These are phyloP conservation scores for Drosophila lacicola DNA, from an alignment of 2,888 invertebrate species.

Conservation along the genomic window DNA sequence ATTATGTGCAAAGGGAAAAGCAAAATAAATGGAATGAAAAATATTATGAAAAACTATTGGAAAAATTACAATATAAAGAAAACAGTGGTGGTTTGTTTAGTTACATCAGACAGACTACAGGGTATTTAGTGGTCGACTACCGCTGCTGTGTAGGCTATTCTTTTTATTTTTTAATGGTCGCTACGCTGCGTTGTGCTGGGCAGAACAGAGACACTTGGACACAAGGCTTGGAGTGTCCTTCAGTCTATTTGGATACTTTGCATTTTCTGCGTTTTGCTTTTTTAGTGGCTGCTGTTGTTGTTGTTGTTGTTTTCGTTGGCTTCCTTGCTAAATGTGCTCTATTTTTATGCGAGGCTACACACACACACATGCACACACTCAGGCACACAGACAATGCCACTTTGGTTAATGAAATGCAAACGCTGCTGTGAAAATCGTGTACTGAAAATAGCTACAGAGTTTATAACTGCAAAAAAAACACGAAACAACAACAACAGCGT, in stretches of 20 bases:
- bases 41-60: no score
- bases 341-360: conserved; percentile 59
- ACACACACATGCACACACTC: conserved; percentile 38
- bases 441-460: conserved; percentile 58
- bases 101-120: background rate
- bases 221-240: conserved; percentile 74
- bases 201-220: conserved; percentile 64
- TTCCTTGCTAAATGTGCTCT: conserved; percentile 68
- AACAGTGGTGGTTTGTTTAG: background rate
- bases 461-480: conserved; percentile 9
- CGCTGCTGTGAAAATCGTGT: conserved; percentile 50
- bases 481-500: conserved; percentile 22
- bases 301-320: conserved; percentile 44
- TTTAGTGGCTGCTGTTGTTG: conserved; percentile 28
- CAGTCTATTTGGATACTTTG: conserved; percentile 81
- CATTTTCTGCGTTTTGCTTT: conserved; percentile 64
- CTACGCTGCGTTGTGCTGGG: conserved; percentile 11
- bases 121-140: conserved; percentile 19
- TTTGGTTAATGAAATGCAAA: conserved; percentile 81
- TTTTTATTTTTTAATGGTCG: conserved; percentile 5
- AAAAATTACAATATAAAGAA: background rate
- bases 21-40: no score
- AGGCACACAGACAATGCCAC: conserved; percentile 67
- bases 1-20: no score
- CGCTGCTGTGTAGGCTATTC: background rate